Base-by-base conservation (phyloP, 1,140 invertebrate species). In the Thalassaphorura encarpata region DNA sequence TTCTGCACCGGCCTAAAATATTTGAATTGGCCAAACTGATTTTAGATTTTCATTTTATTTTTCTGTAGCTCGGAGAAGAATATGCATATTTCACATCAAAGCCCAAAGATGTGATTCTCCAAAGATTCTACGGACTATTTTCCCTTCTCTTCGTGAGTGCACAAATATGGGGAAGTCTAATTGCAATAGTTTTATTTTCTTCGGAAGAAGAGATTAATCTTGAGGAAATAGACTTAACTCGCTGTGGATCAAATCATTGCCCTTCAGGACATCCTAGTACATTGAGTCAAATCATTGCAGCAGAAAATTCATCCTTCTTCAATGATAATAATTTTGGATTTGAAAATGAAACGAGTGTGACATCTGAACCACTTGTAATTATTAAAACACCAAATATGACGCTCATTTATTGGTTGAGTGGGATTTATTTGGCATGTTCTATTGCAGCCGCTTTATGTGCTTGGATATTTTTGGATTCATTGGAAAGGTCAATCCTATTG, bases 81-180 rank as follows among this genome's bases (percentile, higher is more conserved):
- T n/a, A n/a, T n/a, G n/a, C n/a, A n/a, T n/a, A n/a, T n/a, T n/a
- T n/a, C n/a, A n/a, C n/a, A n/a, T n/a, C n/a, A n/a, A n/a, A n/a
- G n/a, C n/a, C n/a, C n/a, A n/a, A n/a, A n/a, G n/a, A n/a, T n/a
- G n/a, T n/a, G n/a, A 52, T 88, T 92, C 40, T 72, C 88, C 63
- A 96, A 39, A 72, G 89, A 63, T 96, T 97, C 78, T 97, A 97
- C 72, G 94, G 94, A 23, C 87, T 95, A 77, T 98, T 98, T 80
- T 98, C 97, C 76, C 82, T 97, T 58, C 83, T 92, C 56, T 96
- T 94, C 82, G 94, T 97, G 68, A 87, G 87, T 0, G 87, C 92
- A 51, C 88, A 93, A 72, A 80, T 95, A 5, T 52, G 8, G 33
- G 52, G 93, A 67, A 97, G 96, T 74, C 78, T 96, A 36, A 88